Evolutionary conservation across 2,888 invertebrate species (phyloP), one percentile per base, ranked within the genome.

Genomic region (Drosophila yooni): DNA sequence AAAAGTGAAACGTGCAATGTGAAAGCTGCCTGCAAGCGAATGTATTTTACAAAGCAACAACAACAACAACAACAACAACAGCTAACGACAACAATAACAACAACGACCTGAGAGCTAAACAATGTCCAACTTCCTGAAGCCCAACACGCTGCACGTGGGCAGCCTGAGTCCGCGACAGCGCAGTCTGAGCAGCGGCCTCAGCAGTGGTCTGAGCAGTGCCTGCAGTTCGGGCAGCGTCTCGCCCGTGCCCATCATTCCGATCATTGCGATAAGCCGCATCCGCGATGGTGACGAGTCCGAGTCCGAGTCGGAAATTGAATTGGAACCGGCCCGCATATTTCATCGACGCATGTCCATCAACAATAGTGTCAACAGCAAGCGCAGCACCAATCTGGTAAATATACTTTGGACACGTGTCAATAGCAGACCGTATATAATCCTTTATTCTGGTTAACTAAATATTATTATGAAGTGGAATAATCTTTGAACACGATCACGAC

Each of bases 271-370:
- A 74, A 92, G 92, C 72, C 84, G 87, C 31, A 92, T 91, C 71
- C 84, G 87, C 34, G 83, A 84, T 76, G 91, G 83, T 74, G 95
- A 95, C 82, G 95, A 95, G 82, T 95, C 95, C 50, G 83, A 84
- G 73, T 95, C 97, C 38, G 97, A 97, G 92, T 97, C 97, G 94
- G 97, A 97, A 92, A 96, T 95, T 93, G 97, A 97, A 93, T 95
- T 95, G 68, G 97, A 97, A 92, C 96, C 96, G 89, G 96, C 96
- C 81, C 95, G 94, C 92, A 95, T 95, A 83, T 96, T 97, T 93
- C 95, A 96, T 91, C 94, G 97, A 91, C 95, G 96, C 91, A 95
- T 97, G 92, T 97, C 97, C 73, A 97, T 97, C 74, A 57, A 43
- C 21, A 51, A 29, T 4, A 27, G 36, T 27, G 36, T 13, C 38